A percentile compares a stretch with the other conserved stretches of the same genome.
Conservation (phyloP, 2,113 vertebrate genomes). For the human (Homo sapiens) region GRCh38 chr2:43782501-43783000, state of each 20-base stretch:
- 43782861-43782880: background rate
- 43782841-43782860: background rate
- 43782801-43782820: background rate
- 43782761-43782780: background rate
- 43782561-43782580: background rate
- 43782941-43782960: background rate
- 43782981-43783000: background rate
- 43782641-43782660: background rate
- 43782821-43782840: background rate
- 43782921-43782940: background rate
- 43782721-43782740: background rate
- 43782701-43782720: background rate
- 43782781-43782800: background rate
- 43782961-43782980: background rate
- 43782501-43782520: background rate
- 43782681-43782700: constrained; percentile 7
- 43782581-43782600: background rate
- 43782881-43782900: background rate
- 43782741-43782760: background rate
- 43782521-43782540: background rate
- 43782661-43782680: background rate
- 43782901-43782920: background rate
- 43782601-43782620: background rate
- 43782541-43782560: background rate
- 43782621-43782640: background rate